Evolutionary conservation across 2,888 invertebrate species (phyloP), one percentile per base, ranked within the genome.

Genomic region (Polyommatus icarus): DNA sequence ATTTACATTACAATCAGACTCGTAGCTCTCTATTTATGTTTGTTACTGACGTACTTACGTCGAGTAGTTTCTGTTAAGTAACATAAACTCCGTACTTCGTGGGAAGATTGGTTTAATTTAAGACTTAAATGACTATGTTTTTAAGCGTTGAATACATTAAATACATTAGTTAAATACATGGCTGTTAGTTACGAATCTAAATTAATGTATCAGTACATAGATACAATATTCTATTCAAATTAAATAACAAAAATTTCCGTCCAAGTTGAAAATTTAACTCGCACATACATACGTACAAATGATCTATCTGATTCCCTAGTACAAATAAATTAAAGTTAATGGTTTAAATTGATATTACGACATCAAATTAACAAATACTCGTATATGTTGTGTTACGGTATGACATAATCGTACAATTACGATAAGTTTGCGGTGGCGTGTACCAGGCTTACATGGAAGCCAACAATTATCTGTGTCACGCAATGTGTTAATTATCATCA

Each of bases 381-480:
- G 54, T 77, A 36, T 40, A 46, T 54, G n/a, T 20, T 78, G 32
- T 76, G 40, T 72, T 72, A 59, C 29, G 73, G 77, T 71, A 84
- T 84, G 84, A 85, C 84, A 86, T 88, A 89, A 89, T 90, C 89
- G 86, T 87, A 87, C 88, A 89, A 90, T 90, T 89, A 90, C 83
- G 84, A 87, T 87, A 84, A 87, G 82, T 87, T 85, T 81, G 84
- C 83, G 84, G 86, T 86, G 82, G 88, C 87, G 86, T 88, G 86
- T 88, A 79, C 71, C 75, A 84, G 85, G 87, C 87, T 87, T 85
- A 86, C 87, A 87, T 84, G 81, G 84, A 85, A 88, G 87, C 85
- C 87, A 86, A 88, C 90, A 89, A 91, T 91, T 88, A 89, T 86
- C 81, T 80, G 81, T 86, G 89, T 86, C 92, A 91, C 91, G 91